Conservation (phyloP, 2,113 vertebrate genomes). For the Coryphaenoides rupestris region DNA sequence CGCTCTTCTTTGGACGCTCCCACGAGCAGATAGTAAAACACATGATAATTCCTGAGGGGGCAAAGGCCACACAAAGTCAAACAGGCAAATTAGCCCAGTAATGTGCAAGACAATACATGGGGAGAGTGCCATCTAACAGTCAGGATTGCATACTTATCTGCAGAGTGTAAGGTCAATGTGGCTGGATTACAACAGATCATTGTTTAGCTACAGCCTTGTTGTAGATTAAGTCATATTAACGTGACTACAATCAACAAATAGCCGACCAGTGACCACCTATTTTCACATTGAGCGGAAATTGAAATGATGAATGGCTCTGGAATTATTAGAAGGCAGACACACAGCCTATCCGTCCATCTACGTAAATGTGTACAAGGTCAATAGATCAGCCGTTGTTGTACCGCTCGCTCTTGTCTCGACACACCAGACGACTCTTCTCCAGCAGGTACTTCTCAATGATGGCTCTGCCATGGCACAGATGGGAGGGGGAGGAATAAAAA, state of each 20-base stretch:
- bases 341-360: too few species aligned
- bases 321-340: too few species aligned
- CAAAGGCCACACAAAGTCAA: slow-evolving; percentile 17
- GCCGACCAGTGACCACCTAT: too few species aligned
- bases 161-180: too few species aligned
- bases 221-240: too few species aligned
- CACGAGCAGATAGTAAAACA: slow-evolving; percentile 92
- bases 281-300: too few species aligned
- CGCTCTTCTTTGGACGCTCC: slow-evolving; percentile 84
- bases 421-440: slow-evolving; percentile 91
- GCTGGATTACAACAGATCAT: too few species aligned
- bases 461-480: slow-evolving; percentile 71
- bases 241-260: too few species aligned
- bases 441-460: slow-evolving; percentile 93
- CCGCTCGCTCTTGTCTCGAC: slow-evolving; percentile 87
- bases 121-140: neutral
- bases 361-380: too few species aligned
- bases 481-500: slow-evolving; percentile 6
- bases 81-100: neutral
- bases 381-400: slow-evolving; percentile 42
- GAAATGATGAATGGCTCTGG: too few species aligned
- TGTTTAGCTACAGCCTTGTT: too few species aligned
- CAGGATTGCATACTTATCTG: too few species aligned
- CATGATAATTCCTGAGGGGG: slow-evolving; percentile 87
- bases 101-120: neutral